Conservation (phyloP, 2,113 vertebrate genomes). For the Hemibates koningsi region DNA sequence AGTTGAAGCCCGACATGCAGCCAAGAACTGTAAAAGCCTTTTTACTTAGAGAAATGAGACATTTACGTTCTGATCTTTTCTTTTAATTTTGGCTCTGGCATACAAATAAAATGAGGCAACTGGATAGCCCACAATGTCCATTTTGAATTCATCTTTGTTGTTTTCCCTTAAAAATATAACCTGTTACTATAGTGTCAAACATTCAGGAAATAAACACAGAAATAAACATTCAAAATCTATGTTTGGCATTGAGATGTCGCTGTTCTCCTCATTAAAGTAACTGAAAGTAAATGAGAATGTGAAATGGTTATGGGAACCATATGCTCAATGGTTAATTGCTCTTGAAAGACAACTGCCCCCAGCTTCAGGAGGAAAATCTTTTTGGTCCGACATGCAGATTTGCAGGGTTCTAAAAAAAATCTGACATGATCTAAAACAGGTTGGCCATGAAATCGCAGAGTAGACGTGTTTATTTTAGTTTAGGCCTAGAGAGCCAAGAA, state of each 20-base stretch:
- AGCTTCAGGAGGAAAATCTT: slow-evolving; percentile 35
- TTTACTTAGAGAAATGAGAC: neutral
- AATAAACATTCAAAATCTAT: slow-evolving; percentile 32
- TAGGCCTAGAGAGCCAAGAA: neutral
- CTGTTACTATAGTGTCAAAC: slow-evolving; percentile 4
- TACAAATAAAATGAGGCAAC: neutral
- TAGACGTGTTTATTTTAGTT: slow-evolving; percentile 47
- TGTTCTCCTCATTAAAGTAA: slow-evolving; percentile 20
- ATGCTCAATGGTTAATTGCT: slow-evolving; percentile 50
- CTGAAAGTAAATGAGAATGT: slow-evolving; percentile 41
- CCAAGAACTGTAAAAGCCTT: slow-evolving; percentile 26
- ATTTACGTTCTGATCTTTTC: slow-evolving; percentile 10
- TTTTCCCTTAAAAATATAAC: neutral
- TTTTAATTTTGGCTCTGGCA: neutral
- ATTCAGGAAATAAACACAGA: slow-evolving; percentile 46
- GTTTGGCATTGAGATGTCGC: slow-evolving; percentile 13
- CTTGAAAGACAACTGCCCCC: slow-evolving; percentile 53
- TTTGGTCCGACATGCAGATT: slow-evolving; percentile 33
- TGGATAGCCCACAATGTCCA: neutral
- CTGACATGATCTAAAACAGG: slow-evolving; percentile 57
- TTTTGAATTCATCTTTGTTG: neutral
- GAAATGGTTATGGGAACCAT: slow-evolving; percentile 56
- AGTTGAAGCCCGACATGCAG: neutral
- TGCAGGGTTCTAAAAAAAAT: slow-evolving; percentile 1
- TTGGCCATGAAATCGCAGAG: slow-evolving; percentile 46